A percentile compares a stretch with the other conserved stretches of the same genome.
Evolutionary conservation across 2,797 vertebrate species (phyloP).

Genomic region (Tenualosa ilisha): DNA sequence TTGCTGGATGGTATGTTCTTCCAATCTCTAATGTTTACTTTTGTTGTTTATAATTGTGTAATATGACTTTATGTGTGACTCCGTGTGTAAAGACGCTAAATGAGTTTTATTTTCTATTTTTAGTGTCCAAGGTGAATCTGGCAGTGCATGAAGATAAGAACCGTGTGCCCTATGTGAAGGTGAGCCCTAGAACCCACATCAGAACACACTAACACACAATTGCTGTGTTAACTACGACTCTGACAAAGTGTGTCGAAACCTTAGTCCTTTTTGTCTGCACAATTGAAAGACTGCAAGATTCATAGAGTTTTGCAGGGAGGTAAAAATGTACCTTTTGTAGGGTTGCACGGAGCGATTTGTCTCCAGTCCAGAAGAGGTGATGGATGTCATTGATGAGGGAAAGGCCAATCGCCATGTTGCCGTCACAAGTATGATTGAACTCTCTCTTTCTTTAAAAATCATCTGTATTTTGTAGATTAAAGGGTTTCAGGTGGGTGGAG

Average conservation of each 20-base stretch:
- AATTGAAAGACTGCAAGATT: neutral
- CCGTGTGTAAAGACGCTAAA: neutral
- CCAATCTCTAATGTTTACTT: neutral
- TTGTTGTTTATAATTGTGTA: neutral
- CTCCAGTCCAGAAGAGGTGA: slow-evolving; percentile 90
- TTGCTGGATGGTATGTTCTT: slow-evolving; percentile 82
- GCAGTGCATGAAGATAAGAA: slow-evolving; percentile 94
- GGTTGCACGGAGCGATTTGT: slow-evolving; percentile 93
- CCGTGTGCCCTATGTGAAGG: slow-evolving; percentile 93
- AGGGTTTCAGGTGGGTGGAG: too few species aligned
- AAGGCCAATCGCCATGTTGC: slow-evolving; percentile 91
- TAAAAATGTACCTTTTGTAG: slow-evolving; percentile 41
- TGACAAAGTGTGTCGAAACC: too few species aligned
- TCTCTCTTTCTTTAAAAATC: neutral
- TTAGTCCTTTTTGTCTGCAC: too few species aligned
- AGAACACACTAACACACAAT: too few species aligned
- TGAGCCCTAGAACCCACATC: slow-evolving; percentile 49
- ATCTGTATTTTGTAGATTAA: too few species aligned
- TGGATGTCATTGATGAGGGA: slow-evolving; percentile 95
- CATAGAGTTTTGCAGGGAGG: neutral
- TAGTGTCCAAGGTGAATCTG: slow-evolving; percentile 93
- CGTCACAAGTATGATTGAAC: slow-evolving; percentile 83
- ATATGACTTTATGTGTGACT: neutral
- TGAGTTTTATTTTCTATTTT: slow-evolving; percentile 4
- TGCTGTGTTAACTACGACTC: too few species aligned